These are phyloP conservation scores for Xenopus borealis DNA, from an alignment of 2,113 vertebrate genomes.

Conservation along the genomic window DNA sequence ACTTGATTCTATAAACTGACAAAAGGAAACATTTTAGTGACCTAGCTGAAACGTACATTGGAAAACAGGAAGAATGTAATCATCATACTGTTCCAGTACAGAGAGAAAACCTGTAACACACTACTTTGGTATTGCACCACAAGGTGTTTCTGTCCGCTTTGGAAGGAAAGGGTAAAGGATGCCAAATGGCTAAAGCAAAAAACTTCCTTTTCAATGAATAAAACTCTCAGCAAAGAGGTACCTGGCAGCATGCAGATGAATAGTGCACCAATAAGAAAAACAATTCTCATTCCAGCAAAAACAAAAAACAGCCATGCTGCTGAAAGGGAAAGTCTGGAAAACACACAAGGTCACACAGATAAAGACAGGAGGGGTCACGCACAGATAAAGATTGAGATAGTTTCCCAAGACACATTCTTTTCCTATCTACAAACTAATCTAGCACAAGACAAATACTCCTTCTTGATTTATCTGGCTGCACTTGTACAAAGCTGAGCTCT, in stretches of 20 bases:
- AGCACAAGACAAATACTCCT: constrained; percentile 33
- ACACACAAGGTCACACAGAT: constrained; percentile 50
- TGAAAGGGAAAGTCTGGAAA: constrained; percentile 55
- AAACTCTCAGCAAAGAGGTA: constrained; percentile 40
- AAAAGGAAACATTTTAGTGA: too few species aligned
- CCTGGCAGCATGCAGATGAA: constrained; percentile 49
- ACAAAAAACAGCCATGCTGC: constrained; percentile 44
- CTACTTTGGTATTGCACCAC: neutral
- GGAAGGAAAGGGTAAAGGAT: constrained; percentile 8
- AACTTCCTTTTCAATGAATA: constrained; percentile 30
- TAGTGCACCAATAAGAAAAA: constrained; percentile 45
- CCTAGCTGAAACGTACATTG: too few species aligned
- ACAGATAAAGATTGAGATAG: constrained; percentile 41
- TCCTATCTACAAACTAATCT: constrained; percentile 47
- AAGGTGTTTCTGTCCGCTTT: neutral
- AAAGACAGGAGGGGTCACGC: constrained; percentile 12
- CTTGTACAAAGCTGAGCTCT: constrained; percentile 5
- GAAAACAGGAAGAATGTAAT: too few species aligned
- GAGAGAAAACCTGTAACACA: too few species aligned
- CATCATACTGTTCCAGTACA: too few species aligned
- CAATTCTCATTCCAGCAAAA: constrained; percentile 51
- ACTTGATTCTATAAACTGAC: too few species aligned
- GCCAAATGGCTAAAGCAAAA: constrained; percentile 12
- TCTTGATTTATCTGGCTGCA: constrained; percentile 50
- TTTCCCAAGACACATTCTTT: constrained; percentile 47